A percentile compares a stretch with the other conserved stretches of the same genome.
Conservation (phyloP, 2,797 vertebrate species). For the Antennarius maculatus region DNA sequence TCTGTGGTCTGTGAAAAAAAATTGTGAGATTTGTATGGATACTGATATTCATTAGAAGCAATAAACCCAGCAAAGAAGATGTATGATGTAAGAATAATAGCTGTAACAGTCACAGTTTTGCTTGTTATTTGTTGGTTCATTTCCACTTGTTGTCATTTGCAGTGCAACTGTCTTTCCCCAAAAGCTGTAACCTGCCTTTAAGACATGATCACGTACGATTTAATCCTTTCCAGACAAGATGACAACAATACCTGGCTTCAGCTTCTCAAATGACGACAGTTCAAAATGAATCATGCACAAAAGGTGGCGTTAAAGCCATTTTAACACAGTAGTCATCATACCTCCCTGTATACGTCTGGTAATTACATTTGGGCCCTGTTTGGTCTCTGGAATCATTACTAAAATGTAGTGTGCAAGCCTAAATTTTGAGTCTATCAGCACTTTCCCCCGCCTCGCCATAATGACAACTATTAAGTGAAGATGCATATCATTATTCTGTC, state of each 20-base stretch:
- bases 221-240: slow-evolving; percentile 11
- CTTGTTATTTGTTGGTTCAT: slow-evolving; percentile 19
- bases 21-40: slow-evolving; percentile 19
- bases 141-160: slow-evolving; percentile 39
- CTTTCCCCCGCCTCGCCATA: slow-evolving; percentile 73
- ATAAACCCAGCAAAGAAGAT: slow-evolving; percentile 13
- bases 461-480: slow-evolving; percentile 81
- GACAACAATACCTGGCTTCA: slow-evolving; percentile 33
- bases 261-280: slow-evolving; percentile 33
- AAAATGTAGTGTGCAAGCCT: slow-evolving; percentile 75
- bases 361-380: slow-evolving; percentile 79
- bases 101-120: not conserved
- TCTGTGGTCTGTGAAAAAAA: slow-evolving; percentile 19
- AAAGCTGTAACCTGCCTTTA: slow-evolving; percentile 5
- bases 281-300: slow-evolving; percentile 28
- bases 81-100: slow-evolving; percentile 4
- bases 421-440: slow-evolving; percentile 80
- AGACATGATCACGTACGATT: slow-evolving; percentile 20
- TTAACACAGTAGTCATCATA: slow-evolving; percentile 60
- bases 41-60: slow-evolving; percentile 24
- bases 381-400: slow-evolving; percentile 83
- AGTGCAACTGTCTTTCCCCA: slow-evolving; percentile 17
- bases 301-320: slow-evolving; percentile 39
- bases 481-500: slow-evolving; percentile 80
- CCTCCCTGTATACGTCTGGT: slow-evolving; percentile 74